Evolutionary conservation across 2,113 vertebrate species (phyloP).

Genomic region (Ammodytes marinus): DNA sequence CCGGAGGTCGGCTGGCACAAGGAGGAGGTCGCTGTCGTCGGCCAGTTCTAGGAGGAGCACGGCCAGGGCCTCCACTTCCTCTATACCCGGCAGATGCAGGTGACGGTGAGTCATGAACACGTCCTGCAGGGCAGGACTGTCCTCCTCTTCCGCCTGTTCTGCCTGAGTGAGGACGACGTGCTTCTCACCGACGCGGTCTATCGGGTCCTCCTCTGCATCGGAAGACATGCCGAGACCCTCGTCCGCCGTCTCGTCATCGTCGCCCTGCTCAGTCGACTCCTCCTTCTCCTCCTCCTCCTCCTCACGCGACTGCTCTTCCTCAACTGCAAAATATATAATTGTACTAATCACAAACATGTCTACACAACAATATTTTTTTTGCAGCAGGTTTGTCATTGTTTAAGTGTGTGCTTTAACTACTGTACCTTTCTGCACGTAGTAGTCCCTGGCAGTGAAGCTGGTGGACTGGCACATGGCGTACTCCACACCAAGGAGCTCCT

Average conservation of each 20-base stretch:
- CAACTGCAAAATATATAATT: constrained; percentile 15
- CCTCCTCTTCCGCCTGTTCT: neutral
- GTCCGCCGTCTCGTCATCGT: neutral
- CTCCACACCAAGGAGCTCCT: constrained; percentile 6
- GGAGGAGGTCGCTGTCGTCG: neutral
- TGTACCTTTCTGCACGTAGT: neutral
- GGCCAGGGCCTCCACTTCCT: neutral
- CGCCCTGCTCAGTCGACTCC: neutral
- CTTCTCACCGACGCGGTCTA: neutral
- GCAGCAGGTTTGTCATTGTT: too few relatives aligned
- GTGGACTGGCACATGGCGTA: constrained; percentile 13
- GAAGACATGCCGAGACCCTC: neutral
- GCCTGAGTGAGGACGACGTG: neutral
- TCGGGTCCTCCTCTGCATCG: neutral
- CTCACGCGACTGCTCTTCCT: constrained; percentile 12
- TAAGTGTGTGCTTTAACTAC: too few relatives aligned
- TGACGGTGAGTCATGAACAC: neutral
- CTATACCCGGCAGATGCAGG: neutral
- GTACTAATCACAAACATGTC: neutral
- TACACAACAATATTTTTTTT: too few relatives aligned
- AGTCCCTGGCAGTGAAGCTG: neutral
- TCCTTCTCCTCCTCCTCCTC: neutral
- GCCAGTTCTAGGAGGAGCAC: neutral
- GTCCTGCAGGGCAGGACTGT: neutral
- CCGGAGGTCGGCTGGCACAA: neutral